phyloP scores from a whole-genome alignment of 2,797 vertebrate species.

The Lutjanus argentimaculatus region DNA sequence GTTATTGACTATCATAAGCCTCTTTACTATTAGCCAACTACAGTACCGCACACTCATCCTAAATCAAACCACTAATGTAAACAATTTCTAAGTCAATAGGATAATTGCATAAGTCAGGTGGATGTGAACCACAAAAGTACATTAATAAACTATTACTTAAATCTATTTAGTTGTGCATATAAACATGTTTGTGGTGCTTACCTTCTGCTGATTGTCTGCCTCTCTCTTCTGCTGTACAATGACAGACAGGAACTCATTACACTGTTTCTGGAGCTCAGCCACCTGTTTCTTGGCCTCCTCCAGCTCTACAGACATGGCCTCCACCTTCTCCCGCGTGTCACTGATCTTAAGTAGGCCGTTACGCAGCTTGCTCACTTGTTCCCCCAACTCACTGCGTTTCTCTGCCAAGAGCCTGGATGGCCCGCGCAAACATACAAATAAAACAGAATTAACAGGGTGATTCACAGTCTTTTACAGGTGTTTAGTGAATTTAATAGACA shows the following conservation, averaged over 20 bases:
- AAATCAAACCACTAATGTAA: not conserved
- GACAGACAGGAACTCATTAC: slow-evolving; percentile 90
- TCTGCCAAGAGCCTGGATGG: slow-evolving; percentile 87
- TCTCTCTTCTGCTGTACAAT: slow-evolving; percentile 91
- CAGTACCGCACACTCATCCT: not conserved
- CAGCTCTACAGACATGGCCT: slow-evolving; percentile 92
- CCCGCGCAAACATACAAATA: not conserved
- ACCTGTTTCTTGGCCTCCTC: slow-evolving; percentile 91
- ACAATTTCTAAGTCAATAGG: not conserved
- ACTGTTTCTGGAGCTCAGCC: slow-evolving; percentile 90
- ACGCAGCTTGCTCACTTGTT: slow-evolving; percentile 90
- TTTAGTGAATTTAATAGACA: not conserved
- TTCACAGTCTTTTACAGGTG: not conserved
- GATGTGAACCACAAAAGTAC: not conserved
- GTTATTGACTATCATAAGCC: not conserved
- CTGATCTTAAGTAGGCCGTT: slow-evolving; percentile 92
- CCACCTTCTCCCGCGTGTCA: slow-evolving; percentile 90
- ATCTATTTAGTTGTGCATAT: not conserved
- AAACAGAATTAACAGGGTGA: not conserved
- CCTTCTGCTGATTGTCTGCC: slow-evolving; percentile 91
- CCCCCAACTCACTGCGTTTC: slow-evolving; percentile 89
- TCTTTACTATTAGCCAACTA: not conserved
- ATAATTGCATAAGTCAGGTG: not conserved
- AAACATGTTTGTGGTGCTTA: slow-evolving; percentile 37
- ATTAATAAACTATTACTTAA: slow-evolving; percentile 8